A percentile compares a stretch with the other conserved stretches of the same genome.
Conservation (phyloP, 2,888 invertebrate genomes). For the Linnaemya vulpina region DNA sequence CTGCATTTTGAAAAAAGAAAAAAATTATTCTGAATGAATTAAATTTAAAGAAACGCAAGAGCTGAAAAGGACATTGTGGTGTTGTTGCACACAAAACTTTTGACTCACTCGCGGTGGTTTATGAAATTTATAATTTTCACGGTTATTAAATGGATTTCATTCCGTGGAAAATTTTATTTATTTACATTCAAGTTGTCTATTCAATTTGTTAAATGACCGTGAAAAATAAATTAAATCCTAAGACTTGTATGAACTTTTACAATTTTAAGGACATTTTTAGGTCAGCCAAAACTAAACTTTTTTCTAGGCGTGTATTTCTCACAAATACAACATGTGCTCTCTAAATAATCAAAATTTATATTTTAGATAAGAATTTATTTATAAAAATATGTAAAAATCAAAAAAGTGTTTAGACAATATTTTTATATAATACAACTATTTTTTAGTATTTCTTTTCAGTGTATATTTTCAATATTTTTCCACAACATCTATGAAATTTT, state of each 20-base stretch:
- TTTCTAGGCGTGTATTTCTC: too few relatives aligned
- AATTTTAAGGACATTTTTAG: not conserved
- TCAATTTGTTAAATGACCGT: conserved; percentile 6
- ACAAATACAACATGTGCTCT: too few relatives aligned
- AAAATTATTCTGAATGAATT: not conserved
- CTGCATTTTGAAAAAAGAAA: not conserved
- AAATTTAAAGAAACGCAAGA: not conserved
- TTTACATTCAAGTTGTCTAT: not conserved
- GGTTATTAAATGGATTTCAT: conserved; percentile 48
- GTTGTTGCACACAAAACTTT: conserved; percentile 27
- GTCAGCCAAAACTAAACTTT: not conserved
- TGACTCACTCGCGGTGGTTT: conserved; percentile 20
- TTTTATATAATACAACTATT: too few relatives aligned
- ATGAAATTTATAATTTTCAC: conserved; percentile 33
- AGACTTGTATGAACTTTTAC: not conserved
- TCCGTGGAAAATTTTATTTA: conserved; percentile 30
- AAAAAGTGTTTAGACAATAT: too few relatives aligned
- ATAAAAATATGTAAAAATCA: too few relatives aligned
- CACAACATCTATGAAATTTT: too few relatives aligned
- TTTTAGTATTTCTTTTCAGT: too few relatives aligned
- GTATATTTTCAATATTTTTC: too few relatives aligned
- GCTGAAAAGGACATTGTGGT: not conserved
- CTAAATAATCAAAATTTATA: too few relatives aligned
- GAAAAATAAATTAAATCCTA: not conserved
- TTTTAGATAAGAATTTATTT: too few relatives aligned